Evolutionary conservation across 2,113 vertebrate genomes (phyloP).

Genomic region (Plectropomus leopardus): DNA sequence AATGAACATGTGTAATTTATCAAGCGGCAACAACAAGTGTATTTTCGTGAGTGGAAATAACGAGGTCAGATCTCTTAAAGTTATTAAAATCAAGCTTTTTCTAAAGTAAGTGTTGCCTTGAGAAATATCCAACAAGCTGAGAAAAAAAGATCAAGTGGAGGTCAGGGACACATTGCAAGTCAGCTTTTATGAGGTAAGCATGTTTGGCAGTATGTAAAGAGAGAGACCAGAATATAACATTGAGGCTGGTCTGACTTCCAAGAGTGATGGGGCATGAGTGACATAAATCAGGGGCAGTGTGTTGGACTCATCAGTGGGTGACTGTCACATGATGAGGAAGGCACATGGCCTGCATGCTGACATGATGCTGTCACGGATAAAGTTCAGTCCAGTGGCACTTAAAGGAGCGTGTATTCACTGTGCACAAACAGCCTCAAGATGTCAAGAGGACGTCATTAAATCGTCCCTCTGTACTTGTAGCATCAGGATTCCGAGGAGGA

Average conservation of each 20-base stretch:
- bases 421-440: not conserved
- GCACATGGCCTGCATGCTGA: slow-evolving; percentile 3
- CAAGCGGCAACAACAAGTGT: not conserved
- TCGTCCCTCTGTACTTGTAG: not conserved
- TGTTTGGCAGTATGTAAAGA: not conserved
- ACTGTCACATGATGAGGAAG: slow-evolving; percentile 23
- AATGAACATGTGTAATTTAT: not conserved
- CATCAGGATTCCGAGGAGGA: not conserved
- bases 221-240: not conserved
- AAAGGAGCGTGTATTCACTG: not conserved
- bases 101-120: not conserved
- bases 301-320: not conserved
- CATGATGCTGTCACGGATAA: slow-evolving; percentile 6
- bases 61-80: not conserved
- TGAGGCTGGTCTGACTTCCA: too few relatives aligned
- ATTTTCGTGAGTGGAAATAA: not conserved
- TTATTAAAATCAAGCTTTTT: too few relatives aligned
- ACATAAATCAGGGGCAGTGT: not conserved
- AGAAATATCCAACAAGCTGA: not conserved
- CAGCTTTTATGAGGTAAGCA: not conserved
- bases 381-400: not conserved
- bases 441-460: not conserved
- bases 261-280: not conserved
- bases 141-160: not conserved
- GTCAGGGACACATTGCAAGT: not conserved